Conservation (phyloP, 2,888 invertebrate genomes). For the Agriopis leucophaearia region DNA sequence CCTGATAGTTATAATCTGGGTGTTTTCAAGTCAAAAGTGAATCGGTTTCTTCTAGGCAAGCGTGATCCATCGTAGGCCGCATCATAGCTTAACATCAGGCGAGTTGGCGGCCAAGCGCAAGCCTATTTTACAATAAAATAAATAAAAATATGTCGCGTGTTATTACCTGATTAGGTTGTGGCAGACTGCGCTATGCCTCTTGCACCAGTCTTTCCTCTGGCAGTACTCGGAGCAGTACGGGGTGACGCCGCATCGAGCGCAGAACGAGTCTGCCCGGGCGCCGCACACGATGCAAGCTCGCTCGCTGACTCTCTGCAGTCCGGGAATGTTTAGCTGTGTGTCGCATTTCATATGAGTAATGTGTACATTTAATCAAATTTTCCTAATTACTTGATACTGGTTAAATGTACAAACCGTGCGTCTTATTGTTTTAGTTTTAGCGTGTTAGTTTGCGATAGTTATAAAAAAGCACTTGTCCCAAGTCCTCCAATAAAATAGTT, state of each 20-base stretch:
- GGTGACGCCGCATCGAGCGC: conserved; percentile 69
- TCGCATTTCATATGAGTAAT: conserved; percentile 29
- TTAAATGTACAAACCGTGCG: not conserved
- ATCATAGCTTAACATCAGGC: too few species aligned
- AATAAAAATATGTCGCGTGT: not conserved
- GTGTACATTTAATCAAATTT: not conserved
- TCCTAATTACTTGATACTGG: not conserved
- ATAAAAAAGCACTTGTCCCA: too few species aligned
- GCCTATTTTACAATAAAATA: not conserved
- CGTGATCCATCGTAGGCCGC: too few species aligned
- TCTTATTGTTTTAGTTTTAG: too few species aligned
- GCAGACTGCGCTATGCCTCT: conserved; percentile 66
- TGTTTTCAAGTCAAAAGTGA: too few species aligned
- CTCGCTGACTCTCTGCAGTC: conserved; percentile 61
- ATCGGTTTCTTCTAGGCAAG: too few species aligned
- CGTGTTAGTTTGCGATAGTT: too few species aligned
- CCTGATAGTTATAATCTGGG: too few species aligned
- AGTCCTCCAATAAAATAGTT: too few species aligned
- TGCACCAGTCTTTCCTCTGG: conserved; percentile 70
- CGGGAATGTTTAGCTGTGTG: conserved; percentile 69
- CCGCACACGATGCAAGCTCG: conserved; percentile 68
- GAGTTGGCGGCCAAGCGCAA: too few species aligned
- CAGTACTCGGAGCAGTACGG: conserved; percentile 72
- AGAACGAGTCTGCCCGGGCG: conserved; percentile 59
- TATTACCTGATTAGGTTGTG: conserved; percentile 68